Evolutionary conservation across 2,888 invertebrate genomes (phyloP).

Genomic region (Exocentrus adspersus): DNA sequence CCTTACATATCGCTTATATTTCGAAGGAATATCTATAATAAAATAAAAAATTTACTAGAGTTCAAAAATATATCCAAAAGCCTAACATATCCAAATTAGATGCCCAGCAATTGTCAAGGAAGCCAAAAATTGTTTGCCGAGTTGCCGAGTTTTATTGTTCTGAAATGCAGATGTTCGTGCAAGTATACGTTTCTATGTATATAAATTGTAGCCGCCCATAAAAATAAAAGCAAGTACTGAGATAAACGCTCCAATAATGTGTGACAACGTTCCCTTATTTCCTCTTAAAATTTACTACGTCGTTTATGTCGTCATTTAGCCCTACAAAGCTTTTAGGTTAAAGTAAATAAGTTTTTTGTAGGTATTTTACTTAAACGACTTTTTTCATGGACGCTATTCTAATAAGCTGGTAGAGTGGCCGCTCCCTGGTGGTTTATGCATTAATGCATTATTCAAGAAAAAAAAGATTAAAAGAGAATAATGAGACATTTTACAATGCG

Average conservation of each 20-base stretch:
- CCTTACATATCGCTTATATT: neutral
- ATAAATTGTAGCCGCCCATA: neutral
- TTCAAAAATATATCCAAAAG: no score
- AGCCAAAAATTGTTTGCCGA: no score
- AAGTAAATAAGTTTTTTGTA: constrained; percentile 2
- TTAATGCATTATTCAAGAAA: neutral
- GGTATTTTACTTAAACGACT: neutral
- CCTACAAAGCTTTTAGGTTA: neutral
- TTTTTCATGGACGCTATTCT: neutral
- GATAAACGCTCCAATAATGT: constrained; percentile 1
- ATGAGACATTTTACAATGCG: neutral
- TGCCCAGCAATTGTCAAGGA: no score
- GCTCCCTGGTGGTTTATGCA: neutral
- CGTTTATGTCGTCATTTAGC: constrained; percentile 6
- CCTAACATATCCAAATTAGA: no score
- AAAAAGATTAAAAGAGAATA: neutral
- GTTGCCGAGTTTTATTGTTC: no score
- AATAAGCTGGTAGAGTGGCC: neutral
- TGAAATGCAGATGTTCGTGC: no score
- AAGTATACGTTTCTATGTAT: neutral
- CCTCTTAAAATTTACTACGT: neutral
- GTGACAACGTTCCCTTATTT: neutral
- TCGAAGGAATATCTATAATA: constrained; percentile 1
- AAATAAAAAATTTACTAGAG: no score
- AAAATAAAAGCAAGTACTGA: neutral